Percentiles rank a stretch among this genome's conserved stretches.
Conservation (phyloP, 2,797 vertebrate species). For the Coregonus ussuriensis region DNA sequence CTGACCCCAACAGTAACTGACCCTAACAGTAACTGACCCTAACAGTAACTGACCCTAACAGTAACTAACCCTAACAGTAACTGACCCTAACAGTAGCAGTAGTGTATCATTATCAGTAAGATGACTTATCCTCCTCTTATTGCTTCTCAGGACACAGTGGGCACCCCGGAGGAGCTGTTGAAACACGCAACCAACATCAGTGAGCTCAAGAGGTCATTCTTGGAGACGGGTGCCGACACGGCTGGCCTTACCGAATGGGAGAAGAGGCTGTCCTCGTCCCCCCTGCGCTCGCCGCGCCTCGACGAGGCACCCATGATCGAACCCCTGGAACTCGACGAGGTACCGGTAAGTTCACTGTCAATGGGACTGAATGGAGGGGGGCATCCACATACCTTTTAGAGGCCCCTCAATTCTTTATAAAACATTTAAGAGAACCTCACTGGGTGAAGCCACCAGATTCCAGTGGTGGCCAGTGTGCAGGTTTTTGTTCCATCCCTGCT, state of each 20-base stretch:
- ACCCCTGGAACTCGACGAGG: slow-evolving; percentile 87
- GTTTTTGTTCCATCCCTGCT: background rate
- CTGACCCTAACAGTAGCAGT: too few relatives aligned
- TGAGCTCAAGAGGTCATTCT: slow-evolving; percentile 90
- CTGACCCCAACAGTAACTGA: too few relatives aligned
- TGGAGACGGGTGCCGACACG: slow-evolving; percentile 75
- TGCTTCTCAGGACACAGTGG: slow-evolving; percentile 78
- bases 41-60: too few relatives aligned
- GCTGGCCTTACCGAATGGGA: slow-evolving; percentile 89
- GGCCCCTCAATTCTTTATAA: background rate
- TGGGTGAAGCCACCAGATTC: background rate
- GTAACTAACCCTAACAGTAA: too few relatives aligned
- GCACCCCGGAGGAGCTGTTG: slow-evolving; percentile 85
- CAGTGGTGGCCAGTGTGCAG: background rate
- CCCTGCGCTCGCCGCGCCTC: slow-evolving; percentile 77
- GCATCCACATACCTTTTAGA: too few relatives aligned
- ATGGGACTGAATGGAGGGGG: too few relatives aligned
- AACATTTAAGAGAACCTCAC: background rate
- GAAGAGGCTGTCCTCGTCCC: slow-evolving; percentile 90
- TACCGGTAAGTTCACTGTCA: too few relatives aligned
- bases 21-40: too few relatives aligned
- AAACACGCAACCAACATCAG: slow-evolving; percentile 89
- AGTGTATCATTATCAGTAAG: background rate
- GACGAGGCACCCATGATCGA: slow-evolving; percentile 96
- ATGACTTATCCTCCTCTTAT: background rate